Percentiles rank a stretch among this genome's conserved stretches.
These are phyloP conservation scores for Nesospiza acunhae DNA, from an alignment of 2,113 vertebrate species.

Conservation along the genomic window DNA sequence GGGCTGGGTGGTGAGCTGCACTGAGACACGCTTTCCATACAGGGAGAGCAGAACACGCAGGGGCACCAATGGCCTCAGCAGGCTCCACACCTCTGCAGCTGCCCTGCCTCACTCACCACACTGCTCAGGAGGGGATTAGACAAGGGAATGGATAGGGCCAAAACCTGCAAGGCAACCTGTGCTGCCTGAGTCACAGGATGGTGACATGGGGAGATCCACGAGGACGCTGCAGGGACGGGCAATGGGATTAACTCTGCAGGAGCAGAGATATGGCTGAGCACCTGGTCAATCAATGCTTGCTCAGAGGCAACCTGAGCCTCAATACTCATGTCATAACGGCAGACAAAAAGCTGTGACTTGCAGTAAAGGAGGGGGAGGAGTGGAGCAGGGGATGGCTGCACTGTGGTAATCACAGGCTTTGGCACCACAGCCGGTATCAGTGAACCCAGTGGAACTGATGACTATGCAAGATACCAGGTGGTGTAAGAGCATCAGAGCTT, in stretches of 20 bases:
- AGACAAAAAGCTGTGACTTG: neutral
- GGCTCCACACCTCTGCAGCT: neutral
- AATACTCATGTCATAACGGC: neutral
- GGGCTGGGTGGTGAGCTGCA: neutral
- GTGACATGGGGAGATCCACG: accelerated
- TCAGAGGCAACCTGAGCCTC: neutral
- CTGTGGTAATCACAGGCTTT: neutral
- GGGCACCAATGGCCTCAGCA: neutral
- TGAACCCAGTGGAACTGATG: neutral
- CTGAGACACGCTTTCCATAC: neutral
- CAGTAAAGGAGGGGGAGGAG: neutral
- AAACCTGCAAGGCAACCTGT: neutral
- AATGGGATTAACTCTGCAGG: neutral
- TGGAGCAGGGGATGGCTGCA: neutral
- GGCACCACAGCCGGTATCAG: neutral
- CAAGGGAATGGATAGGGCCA: neutral
- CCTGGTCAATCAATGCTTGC: neutral
- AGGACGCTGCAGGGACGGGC: neutral
- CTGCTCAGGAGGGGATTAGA: neutral
- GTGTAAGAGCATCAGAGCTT: neutral
- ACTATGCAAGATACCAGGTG: neutral
- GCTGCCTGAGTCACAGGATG: neutral
- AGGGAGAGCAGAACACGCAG: neutral
- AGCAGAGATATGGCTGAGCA: neutral
- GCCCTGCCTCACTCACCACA: neutral